Base-by-base conservation (phyloP, 2,113 vertebrate genomes). In the Peromyscus californicus region DNA sequence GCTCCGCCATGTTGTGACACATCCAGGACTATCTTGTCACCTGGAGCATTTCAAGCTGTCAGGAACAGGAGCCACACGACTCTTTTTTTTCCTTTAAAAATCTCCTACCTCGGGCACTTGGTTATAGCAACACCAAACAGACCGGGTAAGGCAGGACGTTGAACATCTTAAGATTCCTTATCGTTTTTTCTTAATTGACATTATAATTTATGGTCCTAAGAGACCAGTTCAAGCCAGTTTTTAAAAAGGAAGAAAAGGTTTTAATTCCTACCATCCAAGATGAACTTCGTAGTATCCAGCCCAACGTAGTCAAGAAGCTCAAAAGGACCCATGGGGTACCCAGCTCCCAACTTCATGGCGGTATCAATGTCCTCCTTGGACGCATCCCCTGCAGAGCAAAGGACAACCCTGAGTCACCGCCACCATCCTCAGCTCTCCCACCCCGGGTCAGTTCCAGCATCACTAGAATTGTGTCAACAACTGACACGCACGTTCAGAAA, bases 321-420 rank as follows among this genome's bases (percentile, higher is more conserved):
- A 97, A 99, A 99, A 0, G 99, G 99, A 29, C 99, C 99, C 99
- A 99, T 99, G 59, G 99, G 99, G 98, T 99, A 99, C 33, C 99
- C 99, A 26, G 99, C 99, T 5, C 99, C 99, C 16, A 99, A 98
- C 97, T 99, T 99, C 99, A 99, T 99, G 26, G 99, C 99, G 29
- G 98, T 97, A 96, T 99, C 99, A 54, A 99, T 99, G 98, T 99
- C 99, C 94, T 99, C 99, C 98, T 99, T 99, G 95, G 99, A 99
- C 45, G 99, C 99, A 54, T 99, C 99, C 82, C 99, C 99, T 99
- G 90, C 42, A 96, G 39, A 97, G 92, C 97, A 96, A 95, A 84
- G 70, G 42, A 83, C 36, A 59, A 15, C 11, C 17, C 31, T 33
- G 16, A 65, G 54, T 88, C 65, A 24, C 78, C 26, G 3, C 54